phyloP scores from a whole-genome alignment of 2,888 invertebrate species.

The Cephus nigrinus region DNA sequence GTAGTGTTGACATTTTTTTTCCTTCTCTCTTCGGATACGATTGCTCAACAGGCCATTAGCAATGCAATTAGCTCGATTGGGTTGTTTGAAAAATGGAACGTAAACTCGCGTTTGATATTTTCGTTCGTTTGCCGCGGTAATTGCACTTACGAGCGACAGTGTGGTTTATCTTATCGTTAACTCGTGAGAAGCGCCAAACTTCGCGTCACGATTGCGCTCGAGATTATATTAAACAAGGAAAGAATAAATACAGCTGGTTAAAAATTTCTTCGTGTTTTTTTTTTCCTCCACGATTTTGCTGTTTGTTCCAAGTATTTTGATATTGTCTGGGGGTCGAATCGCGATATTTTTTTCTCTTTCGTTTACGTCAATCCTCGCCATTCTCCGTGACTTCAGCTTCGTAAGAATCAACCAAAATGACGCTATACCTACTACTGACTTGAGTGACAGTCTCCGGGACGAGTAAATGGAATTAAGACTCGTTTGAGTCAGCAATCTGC shows the following conservation, averaged over 20 bases:
- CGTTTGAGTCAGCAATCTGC: neutral
- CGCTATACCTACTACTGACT: neutral
- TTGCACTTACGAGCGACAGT: neutral
- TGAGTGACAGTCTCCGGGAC: neutral
- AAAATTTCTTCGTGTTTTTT: neutral
- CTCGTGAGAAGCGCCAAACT: neutral
- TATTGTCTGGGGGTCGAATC: neutral
- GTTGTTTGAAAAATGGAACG: neutral
- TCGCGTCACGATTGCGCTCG: neutral
- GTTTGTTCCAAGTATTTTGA: neutral
- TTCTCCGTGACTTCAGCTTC: neutral
- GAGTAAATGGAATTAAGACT: neutral
- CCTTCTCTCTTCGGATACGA: neutral
- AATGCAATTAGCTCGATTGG: neutral
- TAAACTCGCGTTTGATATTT: neutral
- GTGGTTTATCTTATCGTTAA: neutral
- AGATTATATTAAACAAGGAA: neutral
- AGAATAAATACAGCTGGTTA: neutral
- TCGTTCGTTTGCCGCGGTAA: neutral
- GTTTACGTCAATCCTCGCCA: neutral
- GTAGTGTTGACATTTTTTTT: neutral
- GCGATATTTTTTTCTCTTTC: neutral
- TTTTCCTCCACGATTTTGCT: neutral
- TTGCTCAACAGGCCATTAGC: neutral
- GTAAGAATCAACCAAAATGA: neutral